phyloP scores from a whole-genome alignment of 2,113 vertebrate species.

The Balaenoptera acutorostrata region DNA sequence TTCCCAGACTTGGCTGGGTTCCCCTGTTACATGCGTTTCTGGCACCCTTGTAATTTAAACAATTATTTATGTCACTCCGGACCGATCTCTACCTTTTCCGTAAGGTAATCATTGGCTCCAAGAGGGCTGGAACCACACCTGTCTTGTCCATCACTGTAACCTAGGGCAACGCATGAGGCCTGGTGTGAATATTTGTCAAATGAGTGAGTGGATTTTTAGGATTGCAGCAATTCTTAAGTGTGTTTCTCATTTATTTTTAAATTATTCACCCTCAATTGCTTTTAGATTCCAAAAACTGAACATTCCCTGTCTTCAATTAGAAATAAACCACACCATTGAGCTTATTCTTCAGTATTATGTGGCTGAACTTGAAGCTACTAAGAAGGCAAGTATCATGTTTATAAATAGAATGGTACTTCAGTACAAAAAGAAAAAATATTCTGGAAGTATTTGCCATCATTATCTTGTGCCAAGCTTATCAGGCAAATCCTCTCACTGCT shows the following conservation, averaged over 20 bases:
- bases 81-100: background rate
- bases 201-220: background rate
- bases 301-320: conserved; percentile 83
- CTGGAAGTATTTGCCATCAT: background rate
- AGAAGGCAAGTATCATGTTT: conserved; percentile 77
- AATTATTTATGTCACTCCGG: background rate
- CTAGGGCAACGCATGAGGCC: background rate
- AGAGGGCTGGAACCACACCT: background rate
- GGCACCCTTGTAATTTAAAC: background rate
- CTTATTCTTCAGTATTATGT: conserved; percentile 84
- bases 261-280: conserved; percentile 48
- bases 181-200: background rate
- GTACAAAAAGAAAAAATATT: background rate
- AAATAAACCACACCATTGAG: conserved; percentile 72
- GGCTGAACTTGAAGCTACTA: conserved; percentile 83
- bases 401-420: background rate
- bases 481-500: background rate
- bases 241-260: conserved; percentile 9
- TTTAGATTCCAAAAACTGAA: conserved; percentile 87
- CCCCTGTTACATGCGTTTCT: background rate
- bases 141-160: background rate
- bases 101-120: background rate
- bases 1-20: background rate
- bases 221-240: background rate
- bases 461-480: background rate